phyloP scores from a whole-genome alignment of 2,797 vertebrate genomes.

The Hyperoplus lanceolatus region DNA sequence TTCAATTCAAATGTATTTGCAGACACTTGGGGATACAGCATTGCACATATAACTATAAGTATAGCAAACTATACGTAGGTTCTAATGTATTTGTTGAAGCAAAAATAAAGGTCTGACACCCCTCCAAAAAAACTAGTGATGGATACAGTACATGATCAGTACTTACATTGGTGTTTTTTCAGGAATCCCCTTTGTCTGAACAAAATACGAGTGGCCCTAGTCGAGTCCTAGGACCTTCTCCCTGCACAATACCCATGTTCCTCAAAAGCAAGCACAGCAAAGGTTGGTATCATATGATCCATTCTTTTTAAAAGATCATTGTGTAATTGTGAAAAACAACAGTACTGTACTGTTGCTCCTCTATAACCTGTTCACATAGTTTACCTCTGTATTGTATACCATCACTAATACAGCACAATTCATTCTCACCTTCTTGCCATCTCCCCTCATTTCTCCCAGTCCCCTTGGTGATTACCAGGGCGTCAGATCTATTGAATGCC shows the following conservation, averaged over 20 bases:
- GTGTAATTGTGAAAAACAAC: neutral
- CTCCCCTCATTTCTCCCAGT: conserved; percentile 87
- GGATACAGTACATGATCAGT: neutral
- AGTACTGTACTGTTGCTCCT: neutral
- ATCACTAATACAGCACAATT: conserved; percentile 32
- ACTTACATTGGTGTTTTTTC: conserved; percentile 6
- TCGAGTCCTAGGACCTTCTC: conserved; percentile 69
- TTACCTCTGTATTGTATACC: conserved; percentile 39
- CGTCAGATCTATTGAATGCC: conserved; percentile 81
- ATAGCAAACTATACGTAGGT: neutral
- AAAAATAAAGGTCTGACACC: neutral
- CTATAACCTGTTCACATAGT: conserved; percentile 13
- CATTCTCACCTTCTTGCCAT: conserved; percentile 42
- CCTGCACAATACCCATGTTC: conserved; percentile 46
- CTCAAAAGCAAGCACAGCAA: conserved; percentile 59
- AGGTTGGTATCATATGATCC: conserved; percentile 56
- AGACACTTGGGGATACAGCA: neutral
- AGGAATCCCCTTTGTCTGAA: conserved; percentile 66
- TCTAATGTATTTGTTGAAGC: neutral
- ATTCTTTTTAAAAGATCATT: conserved; percentile 47
- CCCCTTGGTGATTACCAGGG: conserved; percentile 79
- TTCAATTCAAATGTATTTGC: neutral
- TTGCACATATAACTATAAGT: neutral
- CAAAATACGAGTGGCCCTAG: conserved; percentile 52
- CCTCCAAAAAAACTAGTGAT: neutral